Conservation (phyloP, 2,888 invertebrate species). For the Eretmocerus hayati region DNA sequence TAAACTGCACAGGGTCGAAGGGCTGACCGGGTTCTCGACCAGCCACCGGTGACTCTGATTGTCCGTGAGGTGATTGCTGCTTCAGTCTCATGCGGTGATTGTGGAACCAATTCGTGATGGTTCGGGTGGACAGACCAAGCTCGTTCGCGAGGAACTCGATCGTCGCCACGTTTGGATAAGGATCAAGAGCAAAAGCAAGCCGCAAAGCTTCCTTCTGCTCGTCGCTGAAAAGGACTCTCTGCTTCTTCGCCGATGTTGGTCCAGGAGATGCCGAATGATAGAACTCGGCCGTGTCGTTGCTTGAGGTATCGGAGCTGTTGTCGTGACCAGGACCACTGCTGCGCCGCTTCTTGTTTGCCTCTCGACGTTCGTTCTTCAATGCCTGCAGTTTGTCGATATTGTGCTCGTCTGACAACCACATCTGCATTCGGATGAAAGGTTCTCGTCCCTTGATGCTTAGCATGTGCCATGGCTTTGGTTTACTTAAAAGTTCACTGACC, state of each 20-base stretch:
- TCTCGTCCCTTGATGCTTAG: constrained; percentile 95
- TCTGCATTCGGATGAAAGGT: constrained; percentile 92
- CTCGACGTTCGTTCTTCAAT: constrained; percentile 81
- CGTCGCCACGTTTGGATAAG: constrained; percentile 93
- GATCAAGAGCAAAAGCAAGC: constrained; percentile 90
- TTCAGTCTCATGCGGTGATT: constrained; percentile 98
- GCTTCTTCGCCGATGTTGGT: constrained; percentile 84
- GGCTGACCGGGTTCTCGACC: constrained; percentile 70
- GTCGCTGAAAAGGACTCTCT: constrained; percentile 93
- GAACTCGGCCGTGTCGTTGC: constrained; percentile 82
- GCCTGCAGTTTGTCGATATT: constrained; percentile 90
- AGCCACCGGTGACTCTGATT: constrained; percentile 50
- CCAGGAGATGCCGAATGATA: constrained; percentile 73
- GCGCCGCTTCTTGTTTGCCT: constrained; percentile 83
- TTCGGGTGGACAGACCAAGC: constrained; percentile 83
- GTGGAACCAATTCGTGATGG: constrained; percentile 99
- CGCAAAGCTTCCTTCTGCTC: constrained; percentile 96
- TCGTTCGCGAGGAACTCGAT: constrained; percentile 93
- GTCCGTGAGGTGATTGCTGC: constrained; percentile 77
- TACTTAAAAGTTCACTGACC: constrained; percentile 92
- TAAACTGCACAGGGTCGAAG: constrained; percentile 88
- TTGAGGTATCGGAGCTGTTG: constrained; percentile 81
- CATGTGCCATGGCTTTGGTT: constrained; percentile 99
- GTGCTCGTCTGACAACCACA: constrained; percentile 93
- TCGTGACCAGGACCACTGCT: constrained; percentile 78